Percentiles rank a stretch among this genome's conserved stretches.
phyloP scores from a whole-genome alignment of 2,888 invertebrate genomes.

The Andrena chrysosceles region DNA sequence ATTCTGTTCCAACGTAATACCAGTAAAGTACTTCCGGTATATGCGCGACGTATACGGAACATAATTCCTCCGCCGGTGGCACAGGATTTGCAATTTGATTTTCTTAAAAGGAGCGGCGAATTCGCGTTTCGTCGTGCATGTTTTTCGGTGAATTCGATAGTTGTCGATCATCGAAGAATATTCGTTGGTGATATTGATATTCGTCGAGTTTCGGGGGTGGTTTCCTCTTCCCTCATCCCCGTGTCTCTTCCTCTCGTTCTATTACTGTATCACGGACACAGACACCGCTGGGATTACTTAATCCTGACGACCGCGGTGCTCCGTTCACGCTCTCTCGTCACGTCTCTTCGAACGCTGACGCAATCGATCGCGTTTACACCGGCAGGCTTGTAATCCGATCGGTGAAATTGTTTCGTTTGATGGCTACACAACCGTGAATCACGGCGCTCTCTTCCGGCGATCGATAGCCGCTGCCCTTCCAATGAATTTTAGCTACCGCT shows the following conservation, averaged over 20 bases:
- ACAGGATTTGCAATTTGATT: conserved; percentile 74
- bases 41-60: background rate
- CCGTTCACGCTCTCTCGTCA: conserved; percentile 48
- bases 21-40: conserved; percentile 16
- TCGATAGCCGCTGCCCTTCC: conserved; percentile 36
- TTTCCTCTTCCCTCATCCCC: conserved; percentile 11
- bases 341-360: conserved; percentile 56
- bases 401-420: conserved; percentile 60
- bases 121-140: conserved; percentile 20
- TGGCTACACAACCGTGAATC: conserved; percentile 37
- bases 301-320: conserved; percentile 58
- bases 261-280: conserved; percentile 1
- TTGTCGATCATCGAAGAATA: conserved; percentile 21
- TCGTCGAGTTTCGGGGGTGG: conserved; percentile 25
- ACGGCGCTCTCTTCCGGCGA: background rate
- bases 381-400: conserved; percentile 46
- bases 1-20: conserved; percentile 23
- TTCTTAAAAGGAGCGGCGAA: conserved; percentile 71
- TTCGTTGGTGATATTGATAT: conserved; percentile 50
- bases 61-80: conserved; percentile 52
- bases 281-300: conserved; percentile 70
- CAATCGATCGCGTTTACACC: conserved; percentile 52
- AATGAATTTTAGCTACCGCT: conserved; percentile 11
- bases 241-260: background rate
- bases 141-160: conserved; percentile 21